phyloP scores from a whole-genome alignment of 2,888 invertebrate species.

The Volucella inanis region DNA sequence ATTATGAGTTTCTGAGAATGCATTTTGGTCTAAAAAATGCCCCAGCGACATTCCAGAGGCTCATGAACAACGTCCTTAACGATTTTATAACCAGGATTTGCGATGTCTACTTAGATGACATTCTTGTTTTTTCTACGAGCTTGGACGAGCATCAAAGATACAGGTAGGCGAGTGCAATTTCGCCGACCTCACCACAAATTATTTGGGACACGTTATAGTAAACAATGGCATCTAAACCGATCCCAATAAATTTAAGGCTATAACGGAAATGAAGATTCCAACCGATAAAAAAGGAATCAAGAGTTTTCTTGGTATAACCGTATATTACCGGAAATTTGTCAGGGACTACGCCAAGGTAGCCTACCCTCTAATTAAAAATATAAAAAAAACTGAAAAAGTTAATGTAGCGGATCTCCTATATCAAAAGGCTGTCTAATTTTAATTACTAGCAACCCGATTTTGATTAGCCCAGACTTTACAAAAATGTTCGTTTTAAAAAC shows the following conservation, averaged over 20 bases:
- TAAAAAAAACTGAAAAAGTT: slow-evolving; percentile 54
- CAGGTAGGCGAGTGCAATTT: too few relatives aligned
- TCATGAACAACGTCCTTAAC: slow-evolving; percentile 18
- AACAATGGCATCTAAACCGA: slow-evolving; percentile 77
- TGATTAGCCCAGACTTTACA: too few relatives aligned
- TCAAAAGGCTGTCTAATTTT: too few relatives aligned
- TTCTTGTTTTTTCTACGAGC: slow-evolving; percentile 72
- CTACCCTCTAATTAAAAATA: slow-evolving; percentile 61
- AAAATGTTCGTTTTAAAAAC: too few relatives aligned
- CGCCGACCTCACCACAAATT: slow-evolving; percentile 53
- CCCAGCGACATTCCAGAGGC: slow-evolving; percentile 28
- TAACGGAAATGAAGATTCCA: slow-evolving; percentile 11
- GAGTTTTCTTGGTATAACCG: slow-evolving; percentile 60
- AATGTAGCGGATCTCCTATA: too few relatives aligned
- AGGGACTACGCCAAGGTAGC: slow-evolving; percentile 58
- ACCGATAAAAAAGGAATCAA: slow-evolving; percentile 36
- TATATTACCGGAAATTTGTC: slow-evolving; percentile 54
- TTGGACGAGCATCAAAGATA: slow-evolving; percentile 33
- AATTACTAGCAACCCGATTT: too few relatives aligned
- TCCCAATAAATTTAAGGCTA: too few relatives aligned
- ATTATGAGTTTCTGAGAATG: slow-evolving; percentile 43
- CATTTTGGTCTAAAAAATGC: slow-evolving; percentile 11
- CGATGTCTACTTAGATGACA: slow-evolving; percentile 76
- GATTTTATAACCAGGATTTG: slow-evolving; percentile 9
- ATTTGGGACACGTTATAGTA: slow-evolving; percentile 76